Evolutionary conservation across 2,888 invertebrate genomes (phyloP).

Genomic region (Ophion ventricosus): DNA sequence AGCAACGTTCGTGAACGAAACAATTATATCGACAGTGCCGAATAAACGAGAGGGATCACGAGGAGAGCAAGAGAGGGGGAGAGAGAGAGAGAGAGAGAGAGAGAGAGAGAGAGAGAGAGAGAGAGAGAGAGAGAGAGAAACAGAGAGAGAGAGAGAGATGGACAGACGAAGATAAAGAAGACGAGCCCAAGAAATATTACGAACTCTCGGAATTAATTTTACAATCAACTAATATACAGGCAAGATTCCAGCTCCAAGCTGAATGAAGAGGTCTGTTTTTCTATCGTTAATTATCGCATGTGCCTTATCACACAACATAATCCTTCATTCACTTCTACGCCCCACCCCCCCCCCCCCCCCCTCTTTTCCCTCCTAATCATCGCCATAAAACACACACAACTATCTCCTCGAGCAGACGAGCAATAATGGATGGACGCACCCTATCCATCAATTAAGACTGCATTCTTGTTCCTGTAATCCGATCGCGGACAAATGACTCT

Average conservation of each 20-base stretch:
- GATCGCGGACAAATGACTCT: neutral
- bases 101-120: neutral
- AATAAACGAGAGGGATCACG: neutral
- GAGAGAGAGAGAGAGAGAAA: neutral
- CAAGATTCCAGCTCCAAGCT: slow-evolving; percentile 2
- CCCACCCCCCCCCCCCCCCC: too few species aligned
- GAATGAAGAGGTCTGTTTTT: slow-evolving; percentile 37
- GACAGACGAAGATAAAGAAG: neutral
- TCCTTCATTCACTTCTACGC: slow-evolving; percentile 6
- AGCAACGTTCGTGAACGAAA: slow-evolving; percentile 1
- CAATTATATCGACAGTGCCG: neutral
- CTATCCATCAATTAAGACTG: slow-evolving; percentile 18
- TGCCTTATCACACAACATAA: slow-evolving; percentile 15
- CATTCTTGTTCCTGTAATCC: slow-evolving; percentile 26
- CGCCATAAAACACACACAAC: slow-evolving; percentile 9
- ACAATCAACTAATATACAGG: slow-evolving; percentile 38
- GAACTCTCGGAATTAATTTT: slow-evolving; percentile 60
- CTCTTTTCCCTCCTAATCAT: neutral
- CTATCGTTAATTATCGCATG: slow-evolving; percentile 54
- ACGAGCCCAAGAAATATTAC: slow-evolving; percentile 41
- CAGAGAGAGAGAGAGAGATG: neutral
- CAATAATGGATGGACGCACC: slow-evolving; percentile 30
- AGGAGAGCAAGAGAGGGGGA: neutral
- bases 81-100: neutral
- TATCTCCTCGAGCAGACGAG: neutral